Evolutionary conservation across 2,113 vertebrate genomes (phyloP).

Genomic region (Euleptes europaea): DNA sequence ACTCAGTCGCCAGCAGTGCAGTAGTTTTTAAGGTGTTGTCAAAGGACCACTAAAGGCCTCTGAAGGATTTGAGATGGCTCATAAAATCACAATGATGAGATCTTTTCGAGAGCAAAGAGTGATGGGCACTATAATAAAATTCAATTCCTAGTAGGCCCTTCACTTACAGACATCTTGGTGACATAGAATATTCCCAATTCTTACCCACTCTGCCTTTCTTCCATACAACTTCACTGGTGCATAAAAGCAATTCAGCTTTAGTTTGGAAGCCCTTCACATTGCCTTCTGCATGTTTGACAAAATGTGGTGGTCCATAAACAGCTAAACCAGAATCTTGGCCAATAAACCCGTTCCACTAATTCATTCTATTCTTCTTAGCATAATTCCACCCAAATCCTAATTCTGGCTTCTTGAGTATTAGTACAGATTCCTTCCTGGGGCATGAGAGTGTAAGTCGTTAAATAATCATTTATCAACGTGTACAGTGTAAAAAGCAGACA

Average conservation of each 20-base stretch:
- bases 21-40: background rate
- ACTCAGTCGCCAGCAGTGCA: too few species aligned
- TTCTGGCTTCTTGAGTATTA: background rate
- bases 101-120: background rate
- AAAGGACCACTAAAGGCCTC: too few species aligned
- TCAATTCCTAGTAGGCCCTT: background rate
- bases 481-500: background rate
- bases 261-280: background rate
- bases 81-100: background rate
- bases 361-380: background rate
- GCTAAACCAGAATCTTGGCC: background rate
- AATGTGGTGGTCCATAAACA: background rate
- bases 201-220: background rate
- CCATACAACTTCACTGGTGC: background rate
- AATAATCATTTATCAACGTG: background rate
- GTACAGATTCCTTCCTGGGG: too few species aligned
- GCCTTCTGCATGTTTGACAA: background rate
- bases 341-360: too few species aligned
- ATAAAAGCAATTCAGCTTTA: background rate
- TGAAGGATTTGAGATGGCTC: too few species aligned
- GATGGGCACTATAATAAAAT: background rate
- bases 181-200: background rate
- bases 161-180: background rate
- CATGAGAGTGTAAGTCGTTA: background rate
- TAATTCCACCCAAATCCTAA: background rate